phyloP scores from a whole-genome alignment of 2,797 vertebrate genomes.

The Vireo griseus region DNA sequence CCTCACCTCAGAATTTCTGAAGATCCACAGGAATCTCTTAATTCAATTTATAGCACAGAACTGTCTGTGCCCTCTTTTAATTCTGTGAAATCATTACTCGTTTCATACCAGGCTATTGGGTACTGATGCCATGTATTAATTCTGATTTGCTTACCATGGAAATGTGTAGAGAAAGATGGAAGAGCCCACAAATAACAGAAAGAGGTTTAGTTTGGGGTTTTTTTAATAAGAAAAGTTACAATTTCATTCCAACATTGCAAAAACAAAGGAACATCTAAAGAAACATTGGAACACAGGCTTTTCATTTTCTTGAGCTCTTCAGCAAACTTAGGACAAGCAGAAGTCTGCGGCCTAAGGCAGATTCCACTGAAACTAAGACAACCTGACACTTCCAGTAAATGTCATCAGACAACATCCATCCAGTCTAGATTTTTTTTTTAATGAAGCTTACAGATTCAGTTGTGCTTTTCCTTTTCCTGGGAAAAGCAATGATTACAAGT shows the following conservation, averaged over 20 bases:
- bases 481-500: background rate
- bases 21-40: background rate
- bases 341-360: background rate
- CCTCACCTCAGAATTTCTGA: background rate
- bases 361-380: constrained; percentile 26
- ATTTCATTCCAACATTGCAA: background rate
- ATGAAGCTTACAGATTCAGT: background rate
- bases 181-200: background rate
- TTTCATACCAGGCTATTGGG: background rate
- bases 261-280: background rate
- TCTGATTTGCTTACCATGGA: background rate
- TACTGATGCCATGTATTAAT: background rate
- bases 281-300: background rate
- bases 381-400: constrained; percentile 7
- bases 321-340: background rate
- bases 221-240: background rate
- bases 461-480: background rate
- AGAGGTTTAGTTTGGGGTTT: background rate
- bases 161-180: background rate
- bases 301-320: background rate
- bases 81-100: background rate
- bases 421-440: background rate
- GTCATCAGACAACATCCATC: background rate
- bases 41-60: background rate
- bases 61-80: background rate